Percentiles rank a stretch among this genome's conserved stretches.
Evolutionary conservation across 2,888 invertebrate genomes (phyloP).

Genomic region (Carcina quercana): DNA sequence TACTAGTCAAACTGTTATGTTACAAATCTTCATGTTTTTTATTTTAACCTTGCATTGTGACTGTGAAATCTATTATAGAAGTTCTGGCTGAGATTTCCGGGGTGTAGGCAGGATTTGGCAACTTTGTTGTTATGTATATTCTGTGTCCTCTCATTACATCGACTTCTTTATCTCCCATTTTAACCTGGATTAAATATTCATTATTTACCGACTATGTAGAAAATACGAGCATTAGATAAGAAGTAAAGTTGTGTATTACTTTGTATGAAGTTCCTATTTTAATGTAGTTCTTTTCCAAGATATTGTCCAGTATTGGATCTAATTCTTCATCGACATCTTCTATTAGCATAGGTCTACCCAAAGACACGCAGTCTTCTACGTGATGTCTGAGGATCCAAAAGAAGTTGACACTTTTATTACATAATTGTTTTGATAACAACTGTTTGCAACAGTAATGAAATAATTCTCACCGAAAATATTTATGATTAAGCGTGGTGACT

Average conservation of each 20-base stretch:
- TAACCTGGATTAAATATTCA: too few species aligned
- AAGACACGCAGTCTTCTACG: constrained; percentile 87
- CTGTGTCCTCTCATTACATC: constrained; percentile 82
- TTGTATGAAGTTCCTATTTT: constrained; percentile 87
- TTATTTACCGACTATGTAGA: too few species aligned
- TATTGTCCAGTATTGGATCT: constrained; percentile 90
- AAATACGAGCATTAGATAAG: too few species aligned
- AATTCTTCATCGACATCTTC: constrained; percentile 91
- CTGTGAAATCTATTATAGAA: constrained; percentile 92
- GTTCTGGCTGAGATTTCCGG: constrained; percentile 91
- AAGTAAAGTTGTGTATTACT: constrained; percentile 59
- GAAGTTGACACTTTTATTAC: too few species aligned
- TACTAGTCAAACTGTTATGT: too few species aligned
- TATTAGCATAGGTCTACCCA: constrained; percentile 88
- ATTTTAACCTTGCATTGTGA: constrained; percentile 85
- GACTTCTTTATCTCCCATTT: constrained; percentile 90
- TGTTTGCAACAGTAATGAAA: neutral
- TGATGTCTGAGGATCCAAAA: constrained; percentile 83
- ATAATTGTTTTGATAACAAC: too few species aligned
- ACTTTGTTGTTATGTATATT: constrained; percentile 89
- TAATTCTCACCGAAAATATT: constrained; percentile 81
- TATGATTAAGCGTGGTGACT: constrained; percentile 77
- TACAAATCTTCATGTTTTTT: too few species aligned
- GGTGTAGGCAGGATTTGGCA: constrained; percentile 90
- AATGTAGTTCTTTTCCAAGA: constrained; percentile 90